Evolutionary conservation across 1,140 invertebrate genomes (phyloP), one percentile per base, ranked within the genome.

Genomic region (Drosophila ficusphila): DNA sequence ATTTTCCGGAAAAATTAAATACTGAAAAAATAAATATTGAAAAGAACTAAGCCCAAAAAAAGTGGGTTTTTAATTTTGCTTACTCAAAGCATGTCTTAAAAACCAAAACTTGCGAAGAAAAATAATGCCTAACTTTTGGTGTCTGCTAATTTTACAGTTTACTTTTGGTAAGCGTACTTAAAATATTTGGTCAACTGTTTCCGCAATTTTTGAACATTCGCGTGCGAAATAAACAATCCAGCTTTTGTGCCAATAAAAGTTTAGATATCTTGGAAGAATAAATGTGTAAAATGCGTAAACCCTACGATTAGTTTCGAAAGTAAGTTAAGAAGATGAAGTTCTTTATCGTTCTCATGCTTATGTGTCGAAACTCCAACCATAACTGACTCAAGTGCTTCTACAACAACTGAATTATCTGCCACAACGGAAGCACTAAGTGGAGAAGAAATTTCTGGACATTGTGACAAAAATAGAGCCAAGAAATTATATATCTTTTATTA

Each of bases 401-500:
- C 0, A 19, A 46, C 23, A 16, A 14, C 52, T 8, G n/a, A n/a
- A n/a, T n/a, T n/a, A n/a, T n/a, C n/a, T n/a, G n/a, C n/a, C n/a
- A n/a, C n/a, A n/a, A 12, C 3, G 21, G n/a, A 0, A 23, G 0
- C 25, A 0, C 57, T 47, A 8, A 51, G 56, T 3, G 19, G 14
- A 2, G 33, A 11, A 41, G 4, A 6, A n/a, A n/a, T n/a, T n/a
- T n/a, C n/a, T 25, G 8, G 46, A 19, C 23, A 33, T 16, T 51
- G 23, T 33, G 33, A n/a, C n/a, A n/a, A 53, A 44, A 4, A n/a
- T 0, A 27, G 8, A 6, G 18, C 4, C 29, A 25, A 57, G 4
- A 62, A 62, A 8, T 11, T 62, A 2, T 62, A 62, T 12, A 42
- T 61, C 16, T 42, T 56, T 11, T 61, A 33, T 41, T 52, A 21